phyloP scores from a whole-genome alignment of 2,888 invertebrate species.

The Clusia tigrina region DNA sequence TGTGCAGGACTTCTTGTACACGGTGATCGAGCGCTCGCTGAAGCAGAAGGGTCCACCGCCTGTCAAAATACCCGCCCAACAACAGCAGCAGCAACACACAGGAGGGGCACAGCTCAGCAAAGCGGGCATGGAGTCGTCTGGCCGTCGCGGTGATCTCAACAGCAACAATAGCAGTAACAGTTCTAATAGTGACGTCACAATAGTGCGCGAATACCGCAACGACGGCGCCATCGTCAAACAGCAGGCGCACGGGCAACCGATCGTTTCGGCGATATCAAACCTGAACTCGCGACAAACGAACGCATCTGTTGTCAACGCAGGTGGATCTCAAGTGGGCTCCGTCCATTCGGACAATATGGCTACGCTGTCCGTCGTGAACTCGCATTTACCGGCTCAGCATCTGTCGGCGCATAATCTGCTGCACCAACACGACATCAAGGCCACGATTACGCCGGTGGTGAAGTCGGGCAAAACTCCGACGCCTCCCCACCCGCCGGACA shows the following conservation, averaged over 20 bases:
- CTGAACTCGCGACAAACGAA: slow-evolving; percentile 27
- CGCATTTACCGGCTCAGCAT: slow-evolving; percentile 57
- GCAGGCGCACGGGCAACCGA: slow-evolving; percentile 46
- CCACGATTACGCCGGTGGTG: slow-evolving; percentile 72
- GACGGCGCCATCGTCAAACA: slow-evolving; percentile 57
- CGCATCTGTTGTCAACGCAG: slow-evolving; percentile 30
- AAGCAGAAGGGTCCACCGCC: slow-evolving; percentile 69
- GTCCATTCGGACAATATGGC: slow-evolving; percentile 67
- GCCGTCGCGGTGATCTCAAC: slow-evolving; percentile 8
- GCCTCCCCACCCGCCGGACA: slow-evolving; percentile 49
- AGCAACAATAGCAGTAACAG: slow-evolving; percentile 38
- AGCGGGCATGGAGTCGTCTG: slow-evolving; percentile 15
- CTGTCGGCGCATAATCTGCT: slow-evolving; percentile 44
- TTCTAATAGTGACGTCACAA: slow-evolving; percentile 59
- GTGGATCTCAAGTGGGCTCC: slow-evolving; percentile 27
- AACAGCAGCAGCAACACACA: slow-evolving; percentile 31
- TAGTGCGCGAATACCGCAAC: slow-evolving; percentile 64
- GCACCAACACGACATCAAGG: slow-evolving; percentile 66
- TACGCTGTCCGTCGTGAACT: slow-evolving; percentile 74
- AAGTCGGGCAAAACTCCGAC: slow-evolving; percentile 44
- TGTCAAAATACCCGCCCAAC: slow-evolving; percentile 29
- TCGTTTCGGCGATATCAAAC: slow-evolving; percentile 45
- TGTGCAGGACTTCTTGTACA: slow-evolving; percentile 82
- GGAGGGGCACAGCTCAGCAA: slow-evolving; percentile 16
- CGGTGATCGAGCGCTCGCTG: slow-evolving; percentile 83